Evolutionary conservation across 1,140 invertebrate genomes (phyloP).

Genomic region (Leptinotarsa texana): DNA sequence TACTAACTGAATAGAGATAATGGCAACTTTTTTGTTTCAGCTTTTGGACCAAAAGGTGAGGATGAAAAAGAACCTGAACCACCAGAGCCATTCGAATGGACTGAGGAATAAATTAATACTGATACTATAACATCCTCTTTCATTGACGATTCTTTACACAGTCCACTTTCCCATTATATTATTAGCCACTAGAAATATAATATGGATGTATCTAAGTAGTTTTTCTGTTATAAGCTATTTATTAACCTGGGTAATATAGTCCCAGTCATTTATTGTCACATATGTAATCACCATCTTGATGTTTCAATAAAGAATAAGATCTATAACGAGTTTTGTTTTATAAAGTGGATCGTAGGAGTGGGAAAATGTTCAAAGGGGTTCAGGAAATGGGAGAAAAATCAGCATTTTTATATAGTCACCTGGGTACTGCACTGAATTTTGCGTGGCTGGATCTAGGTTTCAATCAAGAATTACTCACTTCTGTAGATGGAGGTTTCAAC

Average conservation of each 20-base stretch:
- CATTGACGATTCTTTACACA: too few relatives aligned
- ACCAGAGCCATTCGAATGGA: constrained; percentile 95
- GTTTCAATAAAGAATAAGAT: background rate
- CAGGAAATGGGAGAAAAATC: too few relatives aligned
- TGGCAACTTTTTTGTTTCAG: constrained; percentile 57
- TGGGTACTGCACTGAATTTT: too few relatives aligned
- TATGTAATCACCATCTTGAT: background rate
- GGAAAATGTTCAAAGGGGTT: too few relatives aligned
- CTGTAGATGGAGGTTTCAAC: too few relatives aligned
- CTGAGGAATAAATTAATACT: constrained; percentile 71
- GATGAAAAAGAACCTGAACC: constrained; percentile 96
- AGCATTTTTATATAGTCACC: too few relatives aligned
- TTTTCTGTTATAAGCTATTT: background rate
- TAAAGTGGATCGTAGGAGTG: too few relatives aligned
- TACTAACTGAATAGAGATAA: too few relatives aligned
- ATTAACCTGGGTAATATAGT: background rate
- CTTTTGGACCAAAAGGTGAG: constrained; percentile 90
- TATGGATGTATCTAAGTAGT: background rate
- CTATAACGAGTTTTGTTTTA: background rate
- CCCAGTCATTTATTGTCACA: background rate
- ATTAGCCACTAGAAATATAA: background rate
- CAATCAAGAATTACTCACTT: too few relatives aligned
- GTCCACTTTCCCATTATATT: too few relatives aligned
- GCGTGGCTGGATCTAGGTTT: too few relatives aligned
- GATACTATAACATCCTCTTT: too few relatives aligned